Conservation (phyloP, 2,113 vertebrate species). For the Salminus brasiliensis region DNA sequence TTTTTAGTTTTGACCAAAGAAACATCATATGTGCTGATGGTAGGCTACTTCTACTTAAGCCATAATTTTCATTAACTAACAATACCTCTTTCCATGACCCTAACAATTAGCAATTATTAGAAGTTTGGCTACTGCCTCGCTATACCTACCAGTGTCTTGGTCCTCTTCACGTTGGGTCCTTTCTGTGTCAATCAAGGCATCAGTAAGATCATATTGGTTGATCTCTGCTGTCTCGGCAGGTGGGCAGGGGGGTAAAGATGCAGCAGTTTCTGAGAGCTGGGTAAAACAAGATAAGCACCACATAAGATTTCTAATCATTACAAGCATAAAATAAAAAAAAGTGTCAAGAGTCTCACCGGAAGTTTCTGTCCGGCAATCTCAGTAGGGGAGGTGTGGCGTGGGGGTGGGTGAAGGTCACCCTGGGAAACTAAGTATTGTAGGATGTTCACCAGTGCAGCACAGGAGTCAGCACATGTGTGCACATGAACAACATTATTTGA, state of each 20-base stretch:
- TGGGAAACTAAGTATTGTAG: slow-evolving; percentile 86
- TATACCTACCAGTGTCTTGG: slow-evolving; percentile 71
- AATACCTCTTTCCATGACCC: too few species aligned
- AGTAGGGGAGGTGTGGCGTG: slow-evolving; percentile 82
- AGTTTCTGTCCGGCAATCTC: slow-evolving; percentile 91
- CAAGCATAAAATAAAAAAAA: background rate
- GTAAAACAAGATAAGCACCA: slow-evolving; percentile 34
- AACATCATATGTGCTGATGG: too few species aligned
- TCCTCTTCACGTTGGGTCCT: slow-evolving; percentile 74
- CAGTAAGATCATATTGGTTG: slow-evolving; percentile 87
- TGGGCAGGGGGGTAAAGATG: slow-evolving; percentile 76
- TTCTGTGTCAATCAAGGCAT: slow-evolving; percentile 88
- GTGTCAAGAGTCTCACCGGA: slow-evolving; percentile 69
- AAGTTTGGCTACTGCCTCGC: too few species aligned
- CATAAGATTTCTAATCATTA: background rate
- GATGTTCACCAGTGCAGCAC: slow-evolving; percentile 85
- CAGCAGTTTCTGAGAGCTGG: slow-evolving; percentile 84
- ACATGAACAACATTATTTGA: slow-evolving; percentile 90
- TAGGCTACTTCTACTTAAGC: too few species aligned
- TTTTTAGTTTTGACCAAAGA: too few species aligned
- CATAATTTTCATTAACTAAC: too few species aligned
- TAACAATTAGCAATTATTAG: too few species aligned
- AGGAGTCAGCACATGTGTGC: slow-evolving; percentile 90
- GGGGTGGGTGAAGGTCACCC: slow-evolving; percentile 86
- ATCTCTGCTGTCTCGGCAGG: slow-evolving; percentile 88